Evolutionary conservation across 2,888 invertebrate genomes (phyloP).

Genomic region (Chalcis sispes): DNA sequence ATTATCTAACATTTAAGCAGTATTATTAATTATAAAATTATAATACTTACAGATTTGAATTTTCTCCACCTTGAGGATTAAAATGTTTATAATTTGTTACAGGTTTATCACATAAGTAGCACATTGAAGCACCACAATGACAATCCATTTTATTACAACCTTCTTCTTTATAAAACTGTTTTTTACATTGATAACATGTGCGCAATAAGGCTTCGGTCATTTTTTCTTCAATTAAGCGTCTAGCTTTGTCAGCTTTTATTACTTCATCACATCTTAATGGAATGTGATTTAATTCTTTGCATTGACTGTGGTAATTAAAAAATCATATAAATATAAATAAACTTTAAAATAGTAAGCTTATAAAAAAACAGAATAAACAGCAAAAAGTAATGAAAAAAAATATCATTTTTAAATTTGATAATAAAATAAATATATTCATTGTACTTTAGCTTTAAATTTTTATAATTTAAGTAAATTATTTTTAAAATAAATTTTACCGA

Average conservation of each 20-base stretch:
- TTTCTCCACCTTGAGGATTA: conserved; percentile 74
- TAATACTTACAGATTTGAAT: conserved; percentile 67
- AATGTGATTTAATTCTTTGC: conserved; percentile 78
- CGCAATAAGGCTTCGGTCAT: conserved; percentile 78
- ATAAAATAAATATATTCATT: neutral
- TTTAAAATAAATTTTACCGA: conserved; percentile 67
- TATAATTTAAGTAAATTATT: neutral
- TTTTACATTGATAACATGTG: conserved; percentile 67
- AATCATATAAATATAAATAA: conserved; percentile 39
- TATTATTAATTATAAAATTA: neutral
- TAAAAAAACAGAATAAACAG: too few relatives aligned
- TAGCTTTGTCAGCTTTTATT: conserved; percentile 69
- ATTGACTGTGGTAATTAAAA: conserved; percentile 64
- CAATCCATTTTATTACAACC: conserved; percentile 68
- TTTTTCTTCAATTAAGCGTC: conserved; percentile 78
- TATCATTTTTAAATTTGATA: neutral
- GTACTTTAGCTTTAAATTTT: neutral
- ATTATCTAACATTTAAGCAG: neutral
- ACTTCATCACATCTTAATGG: conserved; percentile 78
- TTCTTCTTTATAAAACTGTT: conserved; percentile 69
- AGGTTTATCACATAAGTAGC: conserved; percentile 75
- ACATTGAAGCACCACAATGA: conserved; percentile 71
- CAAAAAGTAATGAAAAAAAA: neutral
- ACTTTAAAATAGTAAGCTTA: neutral
- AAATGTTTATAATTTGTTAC: conserved; percentile 79